Base-by-base conservation (phyloP, 2,797 vertebrate species). In the Basileuterus tristriatus region DNA sequence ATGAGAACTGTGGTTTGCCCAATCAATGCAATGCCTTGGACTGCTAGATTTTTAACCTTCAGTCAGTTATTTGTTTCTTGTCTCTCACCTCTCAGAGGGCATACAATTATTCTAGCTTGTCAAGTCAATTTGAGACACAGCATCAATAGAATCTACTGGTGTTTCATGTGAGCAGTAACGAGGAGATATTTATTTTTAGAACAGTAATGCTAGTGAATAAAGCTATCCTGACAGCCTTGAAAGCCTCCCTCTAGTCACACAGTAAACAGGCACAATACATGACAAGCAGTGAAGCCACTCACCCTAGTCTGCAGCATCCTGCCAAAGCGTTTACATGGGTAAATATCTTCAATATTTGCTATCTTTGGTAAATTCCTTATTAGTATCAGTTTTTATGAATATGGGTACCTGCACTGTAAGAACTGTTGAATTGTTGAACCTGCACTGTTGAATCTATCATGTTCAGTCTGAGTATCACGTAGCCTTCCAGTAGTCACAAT, bases 151-250 rank as follows among this genome's bases (percentile, higher is more conserved):
- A 60, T 59, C 30, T 71, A 52, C 43, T 47, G 22, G 32, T 46
- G 44, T 89, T 92, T 84, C 64, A 43, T 41, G 39, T 30, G 14
- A 90, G 44, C 55, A 83, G 47, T 65, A 82, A 79, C 50, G 58
- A 95, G 59, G 41, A 93, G 58, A 23, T 46, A 80, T 0, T 58
- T 92, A 89, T 81, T 90, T 94, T 95, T 93, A 94, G 80, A 88
- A 69, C 36, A 59, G 78, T 81, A 94, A 78, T 88, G 69, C 70
- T 37, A 88, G 43, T 43, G 46, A 90, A 83, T 64, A 94, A 93
- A 94, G 65, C 62, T 63, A 71, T 44, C 62, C 41, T 83, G 77
- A 65, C 23, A 23, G 69, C 69, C 88, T 43, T 63, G 58, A 91
- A 90, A 90, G 47, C 62, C 55, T 94, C 43, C 62, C 37, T 91